Evolutionary conservation across 2,888 invertebrate species (phyloP).

Genomic region (Tachystola acroxantha): DNA sequence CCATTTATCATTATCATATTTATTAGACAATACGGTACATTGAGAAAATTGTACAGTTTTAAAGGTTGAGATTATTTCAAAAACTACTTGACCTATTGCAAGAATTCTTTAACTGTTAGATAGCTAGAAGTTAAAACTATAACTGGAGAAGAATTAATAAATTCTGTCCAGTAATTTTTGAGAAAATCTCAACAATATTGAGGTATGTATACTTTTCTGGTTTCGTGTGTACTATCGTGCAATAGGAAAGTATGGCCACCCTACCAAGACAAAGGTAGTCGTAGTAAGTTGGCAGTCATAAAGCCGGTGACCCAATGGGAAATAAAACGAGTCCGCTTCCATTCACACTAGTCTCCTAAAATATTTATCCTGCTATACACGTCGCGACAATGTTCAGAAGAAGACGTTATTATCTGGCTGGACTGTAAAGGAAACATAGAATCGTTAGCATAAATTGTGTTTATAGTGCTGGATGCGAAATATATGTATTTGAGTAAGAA

Average conservation of each 20-base stretch:
- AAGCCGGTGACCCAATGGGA: constrained; percentile 47
- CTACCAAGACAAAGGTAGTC: constrained; percentile 35
- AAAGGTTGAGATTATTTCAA: no score
- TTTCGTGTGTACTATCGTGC: no score
- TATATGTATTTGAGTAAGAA: not conserved
- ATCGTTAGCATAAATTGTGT: constrained; percentile 7
- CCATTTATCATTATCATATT: no score
- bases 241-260: constrained; percentile 32
- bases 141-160: no score
- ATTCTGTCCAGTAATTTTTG: no score
- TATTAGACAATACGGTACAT: no score
- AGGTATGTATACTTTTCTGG: no score
- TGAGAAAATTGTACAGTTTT: no score
- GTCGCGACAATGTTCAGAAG: not conserved
- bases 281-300: constrained; percentile 48
- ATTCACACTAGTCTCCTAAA: constrained; percentile 70
- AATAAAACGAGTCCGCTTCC: constrained; percentile 51
- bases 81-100: no score
- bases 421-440: constrained; percentile 5
- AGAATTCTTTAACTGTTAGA: no score
- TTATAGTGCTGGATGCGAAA: not conserved
- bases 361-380: constrained; percentile 38
- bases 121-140: no score
- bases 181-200: no score
- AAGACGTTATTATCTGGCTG: constrained; percentile 10